Evolutionary conservation across 2,797 vertebrate genomes (phyloP).

Genomic region (Pogoniulus pusillus): DNA sequence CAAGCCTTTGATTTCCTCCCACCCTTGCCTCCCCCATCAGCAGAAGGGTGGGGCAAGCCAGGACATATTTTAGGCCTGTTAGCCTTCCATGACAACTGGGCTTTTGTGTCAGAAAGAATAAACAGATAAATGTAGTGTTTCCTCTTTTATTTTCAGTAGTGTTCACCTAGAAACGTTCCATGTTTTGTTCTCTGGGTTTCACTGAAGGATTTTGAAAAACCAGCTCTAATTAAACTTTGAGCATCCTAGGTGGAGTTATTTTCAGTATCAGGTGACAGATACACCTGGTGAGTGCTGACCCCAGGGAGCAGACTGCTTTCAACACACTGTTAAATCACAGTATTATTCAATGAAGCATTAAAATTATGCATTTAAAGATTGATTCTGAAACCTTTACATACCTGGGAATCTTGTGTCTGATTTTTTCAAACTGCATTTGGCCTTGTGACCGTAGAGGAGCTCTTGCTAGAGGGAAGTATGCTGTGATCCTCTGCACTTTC

Average conservation of each 20-base stretch:
- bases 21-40: no score
- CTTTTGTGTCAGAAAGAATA: not conserved
- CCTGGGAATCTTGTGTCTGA: not conserved
- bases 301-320: not conserved
- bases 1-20: no score
- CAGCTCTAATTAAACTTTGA: not conserved
- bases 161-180: not conserved
- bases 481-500: not conserved
- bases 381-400: not conserved
- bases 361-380: not conserved
- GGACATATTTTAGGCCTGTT: no score
- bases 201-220: not conserved
- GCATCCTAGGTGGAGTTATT: not conserved
- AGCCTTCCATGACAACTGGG: no score
- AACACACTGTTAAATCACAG: not conserved
- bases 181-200: not conserved
- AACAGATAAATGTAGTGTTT: not conserved
- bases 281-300: fast-evolving
- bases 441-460: not conserved
- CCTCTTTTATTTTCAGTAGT: not conserved
- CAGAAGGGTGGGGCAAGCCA: no score
- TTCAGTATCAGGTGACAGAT: not conserved
- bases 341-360: not conserved
- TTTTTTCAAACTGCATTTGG: not conserved
- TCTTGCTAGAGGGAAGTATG: not conserved